These are phyloP conservation scores for Gnatocerus cornutus DNA, from an alignment of 2,888 invertebrate genomes.

Conservation along the genomic window DNA sequence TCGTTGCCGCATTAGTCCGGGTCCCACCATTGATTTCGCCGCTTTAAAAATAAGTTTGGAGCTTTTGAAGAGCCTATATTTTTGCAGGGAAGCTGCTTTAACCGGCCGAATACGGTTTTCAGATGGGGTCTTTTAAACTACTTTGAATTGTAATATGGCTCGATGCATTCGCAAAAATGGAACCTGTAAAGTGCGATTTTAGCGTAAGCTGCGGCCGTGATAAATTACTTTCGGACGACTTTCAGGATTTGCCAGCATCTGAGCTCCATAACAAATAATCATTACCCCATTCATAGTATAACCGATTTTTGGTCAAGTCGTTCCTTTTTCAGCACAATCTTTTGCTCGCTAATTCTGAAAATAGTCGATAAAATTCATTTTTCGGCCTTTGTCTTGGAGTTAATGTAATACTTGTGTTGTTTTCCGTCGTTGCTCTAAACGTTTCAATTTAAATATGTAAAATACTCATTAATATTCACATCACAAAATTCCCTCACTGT, in stretches of 20 bases:
- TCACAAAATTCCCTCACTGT: slow-evolving; percentile 50
- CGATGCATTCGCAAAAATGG: slow-evolving; percentile 37
- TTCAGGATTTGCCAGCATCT: slow-evolving; percentile 8
- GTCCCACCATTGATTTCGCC: slow-evolving; percentile 51
- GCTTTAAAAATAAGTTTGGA: slow-evolving; percentile 44
- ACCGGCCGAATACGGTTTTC: slow-evolving; percentile 33
- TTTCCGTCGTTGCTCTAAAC: slow-evolving; percentile 44
- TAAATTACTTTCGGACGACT: slow-evolving; percentile 18
- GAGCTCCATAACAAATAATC: slow-evolving; percentile 6
- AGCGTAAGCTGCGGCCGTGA: slow-evolving; percentile 14
- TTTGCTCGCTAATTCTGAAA: slow-evolving; percentile 16
- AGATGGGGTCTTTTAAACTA: slow-evolving; percentile 42
- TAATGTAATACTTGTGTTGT: slow-evolving; percentile 50
- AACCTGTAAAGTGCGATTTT: slow-evolving; percentile 33
- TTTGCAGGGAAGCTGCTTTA: slow-evolving; percentile 40
- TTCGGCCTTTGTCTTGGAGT: slow-evolving; percentile 33
- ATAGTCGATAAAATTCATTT: slow-evolving; percentile 33
- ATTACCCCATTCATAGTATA: no score
- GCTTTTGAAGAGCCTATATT: slow-evolving; percentile 36
- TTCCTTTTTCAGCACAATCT: no score
- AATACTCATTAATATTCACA: slow-evolving; percentile 54
- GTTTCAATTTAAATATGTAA: slow-evolving; percentile 52
- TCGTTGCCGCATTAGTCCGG: slow-evolving; percentile 55
- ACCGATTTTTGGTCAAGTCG: no score
- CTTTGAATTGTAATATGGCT: slow-evolving; percentile 42